Conservation (phyloP, 1,140 invertebrate species). For the Zaprionus davidi region DNA sequence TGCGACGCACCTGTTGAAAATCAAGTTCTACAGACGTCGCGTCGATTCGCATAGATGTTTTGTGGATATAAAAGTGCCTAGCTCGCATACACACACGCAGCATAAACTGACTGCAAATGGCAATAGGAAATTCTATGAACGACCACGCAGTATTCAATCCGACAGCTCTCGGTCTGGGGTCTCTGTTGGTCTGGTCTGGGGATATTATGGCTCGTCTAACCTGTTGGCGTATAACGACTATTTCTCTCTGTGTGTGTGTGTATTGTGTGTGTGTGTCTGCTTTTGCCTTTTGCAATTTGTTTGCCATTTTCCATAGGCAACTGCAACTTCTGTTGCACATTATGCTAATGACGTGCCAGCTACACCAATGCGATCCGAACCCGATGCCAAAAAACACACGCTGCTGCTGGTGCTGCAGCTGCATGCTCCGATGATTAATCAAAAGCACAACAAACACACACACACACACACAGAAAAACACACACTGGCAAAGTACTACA, state of each 20-base stretch:
- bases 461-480: conserved; percentile 8
- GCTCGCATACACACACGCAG: conserved; percentile 19
- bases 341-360: conserved; percentile 75
- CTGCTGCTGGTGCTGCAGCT: conserved; percentile 34
- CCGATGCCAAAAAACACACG: conserved; percentile 18
- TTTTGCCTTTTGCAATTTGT: conserved; percentile 66
- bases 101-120: conserved; percentile 42
- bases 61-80: conserved; percentile 27
- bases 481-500: conserved; percentile 12
- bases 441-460: conserved; percentile 50
- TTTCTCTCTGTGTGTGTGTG: neutral
- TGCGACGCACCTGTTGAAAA: conserved; percentile 72
- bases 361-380: conserved; percentile 25
- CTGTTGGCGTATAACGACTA: conserved; percentile 49
- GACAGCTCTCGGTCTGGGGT: conserved; percentile 12
- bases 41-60: conserved; percentile 50
- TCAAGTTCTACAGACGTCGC: conserved; percentile 68
- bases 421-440: conserved; percentile 69
- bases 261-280: conserved; percentile 7
- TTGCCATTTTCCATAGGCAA: conserved; percentile 70
- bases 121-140: conserved; percentile 58
- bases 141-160: conserved; percentile 46
- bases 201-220: conserved; percentile 44
- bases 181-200: neutral
- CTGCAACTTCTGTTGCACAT: conserved; percentile 71